Percentiles rank a stretch among this genome's conserved stretches.
phyloP scores from a whole-genome alignment of 2,797 vertebrate genomes.

The Darevskia nairensis region DNA sequence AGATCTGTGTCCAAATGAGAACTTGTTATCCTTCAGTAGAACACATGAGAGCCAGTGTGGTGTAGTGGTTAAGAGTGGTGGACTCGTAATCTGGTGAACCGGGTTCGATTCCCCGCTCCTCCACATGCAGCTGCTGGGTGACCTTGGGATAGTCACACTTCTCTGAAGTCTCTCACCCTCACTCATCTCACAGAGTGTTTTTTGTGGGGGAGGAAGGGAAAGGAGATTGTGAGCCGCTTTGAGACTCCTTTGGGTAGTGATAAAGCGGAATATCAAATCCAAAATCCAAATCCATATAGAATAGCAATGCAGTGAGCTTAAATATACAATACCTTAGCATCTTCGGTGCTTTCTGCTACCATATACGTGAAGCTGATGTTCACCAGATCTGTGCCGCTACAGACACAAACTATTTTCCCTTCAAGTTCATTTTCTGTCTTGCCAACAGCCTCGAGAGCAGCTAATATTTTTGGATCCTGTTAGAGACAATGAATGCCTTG shows the following conservation, averaged over 20 bases:
- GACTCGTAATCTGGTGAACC: too few species aligned
- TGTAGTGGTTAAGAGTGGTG: too few species aligned
- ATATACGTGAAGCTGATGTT: slow-evolving; percentile 98
- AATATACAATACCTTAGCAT: slow-evolving; percentile 87
- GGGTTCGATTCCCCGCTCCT: too few species aligned
- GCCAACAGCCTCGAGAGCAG: slow-evolving; percentile 90
- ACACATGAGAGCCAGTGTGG: background rate
- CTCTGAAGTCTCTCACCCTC: too few species aligned
- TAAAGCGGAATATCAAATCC: too few species aligned
- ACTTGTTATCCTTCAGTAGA: slow-evolving; percentile 21
- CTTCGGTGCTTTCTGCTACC: slow-evolving; percentile 92
- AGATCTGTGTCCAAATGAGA: background rate
- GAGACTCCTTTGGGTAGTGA: too few species aligned
- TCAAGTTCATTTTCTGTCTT: slow-evolving; percentile 93
- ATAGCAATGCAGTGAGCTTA: slow-evolving; percentile 13
- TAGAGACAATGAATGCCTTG: slow-evolving; percentile 52
- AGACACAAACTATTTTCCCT: slow-evolving; percentile 93
- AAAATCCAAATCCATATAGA: background rate
- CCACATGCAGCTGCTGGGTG: too few species aligned
- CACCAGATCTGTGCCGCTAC: slow-evolving; percentile 95
- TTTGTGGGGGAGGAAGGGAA: too few species aligned
- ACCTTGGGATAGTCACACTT: too few species aligned
- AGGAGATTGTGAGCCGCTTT: too few species aligned
- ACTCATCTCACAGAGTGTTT: too few species aligned
- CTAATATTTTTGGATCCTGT: slow-evolving; percentile 95